Base-by-base conservation (phyloP, 2,797 vertebrate species). In the Neostethus bicornis region DNA sequence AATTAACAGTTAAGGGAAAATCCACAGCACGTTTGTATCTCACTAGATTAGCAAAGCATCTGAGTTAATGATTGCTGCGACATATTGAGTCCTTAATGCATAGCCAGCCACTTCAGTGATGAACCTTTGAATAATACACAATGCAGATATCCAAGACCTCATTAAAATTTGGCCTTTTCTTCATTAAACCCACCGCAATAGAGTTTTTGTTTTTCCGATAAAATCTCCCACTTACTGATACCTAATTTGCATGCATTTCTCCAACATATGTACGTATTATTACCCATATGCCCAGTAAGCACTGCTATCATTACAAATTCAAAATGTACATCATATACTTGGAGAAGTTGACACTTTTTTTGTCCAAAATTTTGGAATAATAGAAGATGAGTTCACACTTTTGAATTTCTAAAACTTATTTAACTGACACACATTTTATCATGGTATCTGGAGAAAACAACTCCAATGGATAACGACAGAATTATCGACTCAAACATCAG, bases 31-130 rank as follows among this genome's bases (percentile, higher is more conserved):
- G 4, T 51, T 61, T 54, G 56, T 63, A 67, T 71, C 56, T 67
- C 35, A 46, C 45, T 45, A 46, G 74, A 73, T 66, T 38, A 51
- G 44, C 14, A 23, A 45, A 7, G 31, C 34, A 43, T 38, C 25
- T 64, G 38, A 42, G 48, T 54, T 71, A 62, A 67, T 58, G 71
- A 70, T 59, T 49, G 63, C 61, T 61, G 59, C 21, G 71, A 75
- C 43, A 79, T 81, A 74, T 55, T 50, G 24, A 29, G 49, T 65
- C 37, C 59, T 55, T 29, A 46, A 71, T 64, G 51, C 59, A 60
- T 53, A 53, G 21, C 26, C 50, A 57, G 42, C 13, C 41, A 29
- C 45, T 62, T 42, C n/a, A 51, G 49, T 45, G 16, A 31, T 57
- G 26, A 76, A 62, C 56, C 39, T 11, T 16, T 54, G 43, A 41